Evolutionary conservation across 2,797 vertebrate species (phyloP).

Genomic region (Oryzias sinensis): DNA sequence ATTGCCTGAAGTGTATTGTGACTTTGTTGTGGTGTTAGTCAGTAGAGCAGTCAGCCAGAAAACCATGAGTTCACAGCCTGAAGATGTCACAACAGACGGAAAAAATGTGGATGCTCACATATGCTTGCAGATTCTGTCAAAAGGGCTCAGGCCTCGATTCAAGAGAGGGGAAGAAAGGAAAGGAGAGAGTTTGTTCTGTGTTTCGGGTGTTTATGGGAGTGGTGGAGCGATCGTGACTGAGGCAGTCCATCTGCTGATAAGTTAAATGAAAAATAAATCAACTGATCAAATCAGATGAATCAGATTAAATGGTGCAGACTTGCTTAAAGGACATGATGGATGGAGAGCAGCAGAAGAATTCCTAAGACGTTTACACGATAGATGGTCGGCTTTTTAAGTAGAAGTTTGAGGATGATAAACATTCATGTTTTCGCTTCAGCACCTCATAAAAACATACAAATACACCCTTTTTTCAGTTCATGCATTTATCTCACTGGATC

Average conservation of each 20-base stretch:
- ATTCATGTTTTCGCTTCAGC: no score
- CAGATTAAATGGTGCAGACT: constrained; percentile 17
- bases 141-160: neutral
- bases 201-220: constrained; percentile 1
- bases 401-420: no score
- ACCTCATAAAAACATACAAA: no score
- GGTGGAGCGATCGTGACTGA: constrained; percentile 12
- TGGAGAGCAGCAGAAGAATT: neutral
- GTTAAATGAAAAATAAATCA: constrained; percentile 24
- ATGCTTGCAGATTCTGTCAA: constrained; percentile 7
- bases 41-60: constrained; percentile 19
- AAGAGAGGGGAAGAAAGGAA: neutral
- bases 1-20: constrained; percentile 10
- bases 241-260: constrained; percentile 11
- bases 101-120: constrained; percentile 10
- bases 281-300: constrained; percentile 24
- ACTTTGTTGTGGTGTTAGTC: constrained; percentile 20
- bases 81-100: constrained; percentile 18
- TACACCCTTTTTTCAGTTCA: no score
- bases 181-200: constrained; percentile 5
- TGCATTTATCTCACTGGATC: no score
- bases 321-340: constrained; percentile 5
- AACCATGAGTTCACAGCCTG: constrained; percentile 28
- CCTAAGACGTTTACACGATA: no score
- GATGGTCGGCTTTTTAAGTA: no score